Conservation (phyloP, 2,888 invertebrate species). For the Metopia argyrocephala region DNA sequence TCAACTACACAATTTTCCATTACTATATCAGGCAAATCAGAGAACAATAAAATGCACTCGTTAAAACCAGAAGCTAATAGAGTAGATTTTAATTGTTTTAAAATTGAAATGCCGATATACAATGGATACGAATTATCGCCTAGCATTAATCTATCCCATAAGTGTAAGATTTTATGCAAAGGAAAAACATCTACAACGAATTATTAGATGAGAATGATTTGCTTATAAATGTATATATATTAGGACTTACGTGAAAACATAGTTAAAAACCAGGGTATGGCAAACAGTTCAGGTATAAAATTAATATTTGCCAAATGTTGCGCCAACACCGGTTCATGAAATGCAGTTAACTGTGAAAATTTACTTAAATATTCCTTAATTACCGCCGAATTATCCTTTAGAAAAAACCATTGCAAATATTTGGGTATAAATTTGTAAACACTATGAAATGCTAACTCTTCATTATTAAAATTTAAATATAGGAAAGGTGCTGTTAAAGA, state of each 20-base stretch:
- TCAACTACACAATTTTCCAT: conserved; percentile 95
- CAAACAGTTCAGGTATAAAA: conserved; percentile 97
- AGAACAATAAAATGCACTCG: conserved; percentile 98
- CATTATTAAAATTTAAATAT: conserved; percentile 96
- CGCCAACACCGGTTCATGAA: conserved; percentile 94
- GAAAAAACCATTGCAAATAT: conserved; percentile 97
- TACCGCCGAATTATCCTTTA: conserved; percentile 96
- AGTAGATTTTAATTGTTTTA: conserved; percentile 91
- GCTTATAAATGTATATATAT: neutral
- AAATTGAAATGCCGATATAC: conserved; percentile 95
- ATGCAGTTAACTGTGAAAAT: conserved; percentile 97
- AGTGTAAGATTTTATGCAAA: conserved; percentile 96
- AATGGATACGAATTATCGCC: conserved; percentile 96
- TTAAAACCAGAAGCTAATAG: conserved; percentile 95
- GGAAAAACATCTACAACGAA: conserved; percentile 93
- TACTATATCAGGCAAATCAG: conserved; percentile 98
- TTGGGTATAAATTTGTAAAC: conserved; percentile 97
- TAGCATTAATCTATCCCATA: conserved; percentile 97
- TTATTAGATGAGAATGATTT: conserved; percentile 10
- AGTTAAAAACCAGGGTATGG: conserved; percentile 99
- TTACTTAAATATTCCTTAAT: conserved; percentile 98
- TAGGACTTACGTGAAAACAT: conserved; percentile 96
- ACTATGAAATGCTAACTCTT: conserved; percentile 97
- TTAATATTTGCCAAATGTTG: conserved; percentile 94
- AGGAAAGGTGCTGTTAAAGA: conserved; percentile 98